Conservation (phyloP, 2,888 invertebrate species). For the Lymantria monacha region DNA sequence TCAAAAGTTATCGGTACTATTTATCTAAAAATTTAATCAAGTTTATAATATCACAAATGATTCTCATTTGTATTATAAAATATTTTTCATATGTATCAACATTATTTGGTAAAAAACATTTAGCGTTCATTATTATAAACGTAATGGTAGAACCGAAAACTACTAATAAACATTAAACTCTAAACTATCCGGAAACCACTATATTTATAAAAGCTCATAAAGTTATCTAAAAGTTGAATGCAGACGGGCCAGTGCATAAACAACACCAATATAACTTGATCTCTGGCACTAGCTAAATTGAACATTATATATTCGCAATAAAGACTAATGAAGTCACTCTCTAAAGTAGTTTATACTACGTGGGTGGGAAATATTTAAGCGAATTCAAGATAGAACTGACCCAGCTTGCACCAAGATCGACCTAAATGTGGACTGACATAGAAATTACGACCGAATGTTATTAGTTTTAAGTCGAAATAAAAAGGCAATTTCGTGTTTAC, state of each 20-base stretch:
- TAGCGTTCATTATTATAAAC: no score
- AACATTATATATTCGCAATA: conserved; percentile 15
- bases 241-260: conserved; percentile 26
- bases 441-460: conserved; percentile 36
- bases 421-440: conserved; percentile 44
- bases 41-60: no score
- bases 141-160: neutral
- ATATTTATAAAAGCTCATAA: conserved; percentile 34
- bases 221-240: conserved; percentile 29
- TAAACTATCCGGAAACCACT: conserved; percentile 17
- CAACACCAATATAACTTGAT: conserved; percentile 14
- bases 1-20: no score
- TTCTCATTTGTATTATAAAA: no score
- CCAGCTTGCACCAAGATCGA: conserved; percentile 44
- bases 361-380: conserved; percentile 31
- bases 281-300: conserved; percentile 6
- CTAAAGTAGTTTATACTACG: conserved; percentile 19
- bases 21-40: no score
- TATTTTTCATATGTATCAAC: no score
- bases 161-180: conserved; percentile 16
- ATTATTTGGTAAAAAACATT: no score
- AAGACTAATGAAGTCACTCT: conserved; percentile 1
- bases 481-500: neutral
- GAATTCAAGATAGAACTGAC: conserved; percentile 45
- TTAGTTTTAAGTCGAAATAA: conserved; percentile 7